Evolutionary conservation across 2,888 invertebrate species (phyloP).

Genomic region (Drosophila anceps): DNA sequence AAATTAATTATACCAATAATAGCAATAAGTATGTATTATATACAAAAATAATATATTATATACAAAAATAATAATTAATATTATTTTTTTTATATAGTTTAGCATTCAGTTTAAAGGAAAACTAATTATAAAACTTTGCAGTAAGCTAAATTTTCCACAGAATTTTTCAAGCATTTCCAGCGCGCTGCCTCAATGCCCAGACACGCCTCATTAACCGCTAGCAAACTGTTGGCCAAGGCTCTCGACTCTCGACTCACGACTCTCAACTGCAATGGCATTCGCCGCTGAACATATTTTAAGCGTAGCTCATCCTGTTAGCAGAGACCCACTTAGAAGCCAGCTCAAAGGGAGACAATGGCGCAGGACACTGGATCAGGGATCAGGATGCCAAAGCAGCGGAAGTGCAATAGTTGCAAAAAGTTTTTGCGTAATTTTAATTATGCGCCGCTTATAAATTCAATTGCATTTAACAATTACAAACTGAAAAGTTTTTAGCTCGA

Average conservation of each 20-base stretch:
- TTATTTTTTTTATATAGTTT: not conserved
- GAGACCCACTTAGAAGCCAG: conserved; percentile 40
- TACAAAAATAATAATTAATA: too few species aligned
- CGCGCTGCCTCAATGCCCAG: not conserved
- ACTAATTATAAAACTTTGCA: not conserved
- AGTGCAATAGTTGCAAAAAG: conserved; percentile 70
- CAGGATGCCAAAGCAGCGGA: conserved; percentile 46
- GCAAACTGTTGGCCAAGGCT: conserved; percentile 4
- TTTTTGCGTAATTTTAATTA: conserved; percentile 79
- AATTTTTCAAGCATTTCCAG: not conserved
- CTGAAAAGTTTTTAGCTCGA: conserved; percentile 49
- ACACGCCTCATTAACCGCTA: conserved; percentile 21
- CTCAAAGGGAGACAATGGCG: conserved; percentile 33
- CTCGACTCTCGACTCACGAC: not conserved
- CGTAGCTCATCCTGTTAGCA: conserved; percentile 36
- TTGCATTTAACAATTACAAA: conserved; percentile 80
- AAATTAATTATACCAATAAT: too few species aligned
- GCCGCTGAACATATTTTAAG: conserved; percentile 32
- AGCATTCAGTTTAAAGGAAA: not conserved
- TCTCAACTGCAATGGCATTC: conserved; percentile 21
- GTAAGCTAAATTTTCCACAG: not conserved
- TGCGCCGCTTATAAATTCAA: conserved; percentile 79
- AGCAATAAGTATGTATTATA: too few species aligned
- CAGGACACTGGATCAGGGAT: conserved; percentile 15
- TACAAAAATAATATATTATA: too few species aligned